phyloP scores from a whole-genome alignment of 64 coral and sea anemone species.

The Catalaphyllia jardinei region DNA sequence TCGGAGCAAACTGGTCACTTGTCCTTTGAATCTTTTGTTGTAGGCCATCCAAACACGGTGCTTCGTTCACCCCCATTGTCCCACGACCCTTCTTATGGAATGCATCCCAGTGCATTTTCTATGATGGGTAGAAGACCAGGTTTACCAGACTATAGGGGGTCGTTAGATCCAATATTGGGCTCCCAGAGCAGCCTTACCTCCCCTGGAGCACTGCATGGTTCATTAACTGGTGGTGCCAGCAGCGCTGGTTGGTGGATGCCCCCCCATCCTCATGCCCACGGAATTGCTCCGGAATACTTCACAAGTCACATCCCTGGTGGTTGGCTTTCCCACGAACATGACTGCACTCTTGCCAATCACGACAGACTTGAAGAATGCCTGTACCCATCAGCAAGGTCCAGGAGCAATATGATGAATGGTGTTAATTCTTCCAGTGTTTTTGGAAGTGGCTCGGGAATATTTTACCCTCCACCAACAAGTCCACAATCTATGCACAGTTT shows the following conservation, averaged over 20 bases:
- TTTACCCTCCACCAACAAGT: conserved; percentile 84
- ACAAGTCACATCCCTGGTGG: conserved; percentile 68
- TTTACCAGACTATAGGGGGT: conserved; percentile 67
- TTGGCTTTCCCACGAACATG: conserved; percentile 84
- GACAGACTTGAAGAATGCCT: conserved; percentile 80
- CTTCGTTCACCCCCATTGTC: conserved; percentile 96
- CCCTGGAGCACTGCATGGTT: conserved; percentile 76
- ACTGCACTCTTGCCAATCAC: conserved; percentile 54
- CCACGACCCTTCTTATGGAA: conserved; percentile 91
- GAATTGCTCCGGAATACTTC: conserved; percentile 85
- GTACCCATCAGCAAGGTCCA: conserved; percentile 42
- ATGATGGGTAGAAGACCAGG: conserved; percentile 94
- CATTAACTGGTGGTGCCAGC: conserved; percentile 59
- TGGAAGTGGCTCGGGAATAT: conserved; percentile 87
- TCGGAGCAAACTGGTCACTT: conserved; percentile 18
- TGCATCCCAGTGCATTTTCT: conserved; percentile 96
- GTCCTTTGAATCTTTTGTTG: conserved; percentile 52
- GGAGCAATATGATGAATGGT: conserved; percentile 78
- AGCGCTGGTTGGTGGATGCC: conserved; percentile 89
- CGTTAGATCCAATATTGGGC: conserved; percentile 89
- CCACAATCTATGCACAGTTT: conserved; percentile 86
- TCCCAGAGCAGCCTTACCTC: conserved; percentile 81
- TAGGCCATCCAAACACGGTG: conserved; percentile 91
- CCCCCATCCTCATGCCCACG: conserved; percentile 78
- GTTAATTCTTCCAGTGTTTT: conserved; percentile 72